Evolutionary conservation across 2,113 vertebrate genomes (phyloP).

Genomic region (Ornithorhynchus anatinus): DNA sequence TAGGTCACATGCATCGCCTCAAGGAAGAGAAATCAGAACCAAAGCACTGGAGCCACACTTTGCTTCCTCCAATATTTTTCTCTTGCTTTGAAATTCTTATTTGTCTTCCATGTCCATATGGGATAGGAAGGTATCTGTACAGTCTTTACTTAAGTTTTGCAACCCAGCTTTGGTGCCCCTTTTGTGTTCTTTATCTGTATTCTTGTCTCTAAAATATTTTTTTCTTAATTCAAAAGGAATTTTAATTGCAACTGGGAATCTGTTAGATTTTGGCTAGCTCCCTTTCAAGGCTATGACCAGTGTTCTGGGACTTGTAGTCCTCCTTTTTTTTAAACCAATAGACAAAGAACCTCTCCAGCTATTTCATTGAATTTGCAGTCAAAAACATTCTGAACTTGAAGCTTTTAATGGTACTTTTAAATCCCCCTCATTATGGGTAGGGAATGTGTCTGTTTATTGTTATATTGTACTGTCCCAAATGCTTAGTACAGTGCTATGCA

Average conservation of each 20-base stretch:
- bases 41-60: too few species aligned
- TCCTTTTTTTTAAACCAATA: not conserved
- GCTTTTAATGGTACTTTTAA: not conserved
- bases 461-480: too few species aligned
- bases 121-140: not conserved
- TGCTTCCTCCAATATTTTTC: too few species aligned
- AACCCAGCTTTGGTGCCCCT: not conserved
- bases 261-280: not conserved
- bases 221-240: not conserved
- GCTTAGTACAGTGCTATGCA: too few species aligned
- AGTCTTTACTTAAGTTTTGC: not conserved
- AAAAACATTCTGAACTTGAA: not conserved
- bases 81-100: not conserved
- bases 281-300: not conserved
- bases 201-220: not conserved
- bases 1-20: not conserved
- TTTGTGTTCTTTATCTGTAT: not conserved
- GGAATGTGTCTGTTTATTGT: too few species aligned
- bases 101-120: not conserved
- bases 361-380: constrained; percentile 3
- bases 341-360: not conserved
- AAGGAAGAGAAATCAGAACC: not conserved
- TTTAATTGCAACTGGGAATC: not conserved
- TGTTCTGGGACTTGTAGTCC: not conserved
- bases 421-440: too few species aligned